Percentiles rank a stretch among this genome's conserved stretches.
These are phyloP conservation scores for Salticus scenicus DNA, from an alignment of 2,888 invertebrate species.

Conservation along the genomic window DNA sequence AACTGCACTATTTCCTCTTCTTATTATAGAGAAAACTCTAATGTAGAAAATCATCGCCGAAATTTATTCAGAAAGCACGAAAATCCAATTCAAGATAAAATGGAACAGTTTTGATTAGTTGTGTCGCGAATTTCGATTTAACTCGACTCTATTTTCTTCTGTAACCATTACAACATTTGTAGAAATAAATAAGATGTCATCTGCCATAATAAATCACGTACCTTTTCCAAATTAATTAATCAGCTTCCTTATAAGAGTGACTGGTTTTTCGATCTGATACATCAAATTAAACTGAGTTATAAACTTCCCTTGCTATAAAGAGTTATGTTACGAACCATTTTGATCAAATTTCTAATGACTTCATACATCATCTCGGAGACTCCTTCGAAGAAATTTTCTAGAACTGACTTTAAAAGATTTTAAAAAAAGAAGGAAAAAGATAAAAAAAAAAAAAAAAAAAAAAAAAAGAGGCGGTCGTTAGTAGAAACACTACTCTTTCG, in stretches of 20 bases:
- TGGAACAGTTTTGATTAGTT: too few relatives aligned
- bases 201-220: too few relatives aligned
- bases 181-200: too few relatives aligned
- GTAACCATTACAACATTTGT: too few relatives aligned
- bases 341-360: conserved; percentile 4
- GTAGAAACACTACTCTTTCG: not conserved
- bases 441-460: too few relatives aligned
- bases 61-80: too few relatives aligned
- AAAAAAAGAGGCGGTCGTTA: not conserved
- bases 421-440: not conserved
- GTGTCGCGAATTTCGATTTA: too few relatives aligned
- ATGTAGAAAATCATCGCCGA: too few relatives aligned
- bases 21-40: too few relatives aligned
- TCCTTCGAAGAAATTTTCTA: not conserved
- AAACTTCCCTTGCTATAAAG: not conserved
- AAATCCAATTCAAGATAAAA: too few relatives aligned
- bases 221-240: not conserved
- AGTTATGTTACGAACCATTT: not conserved
- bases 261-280: not conserved
- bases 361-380: not conserved
- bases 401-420: conserved; percentile 1
- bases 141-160: too few relatives aligned
- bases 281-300: not conserved
- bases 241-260: not conserved
- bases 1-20: too few relatives aligned